phyloP scores from a whole-genome alignment of 2,113 vertebrate species.

The Ciconia stormi region DNA sequence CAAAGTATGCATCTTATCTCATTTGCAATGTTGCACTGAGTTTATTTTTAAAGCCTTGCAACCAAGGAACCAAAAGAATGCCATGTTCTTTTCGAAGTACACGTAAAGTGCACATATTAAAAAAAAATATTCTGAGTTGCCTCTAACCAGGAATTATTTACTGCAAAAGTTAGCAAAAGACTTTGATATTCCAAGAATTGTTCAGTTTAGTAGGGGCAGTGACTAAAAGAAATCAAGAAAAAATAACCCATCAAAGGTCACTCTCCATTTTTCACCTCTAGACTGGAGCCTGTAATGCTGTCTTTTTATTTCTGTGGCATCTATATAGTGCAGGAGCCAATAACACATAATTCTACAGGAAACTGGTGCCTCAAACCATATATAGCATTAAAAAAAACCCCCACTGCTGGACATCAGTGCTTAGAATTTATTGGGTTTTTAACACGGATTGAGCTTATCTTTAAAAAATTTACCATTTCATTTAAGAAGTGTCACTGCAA shows the following conservation, averaged over 20 bases:
- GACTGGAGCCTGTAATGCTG: background rate
- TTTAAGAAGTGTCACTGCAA: background rate
- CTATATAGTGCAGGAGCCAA: background rate
- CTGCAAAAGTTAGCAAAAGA: background rate
- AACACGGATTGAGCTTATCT: background rate
- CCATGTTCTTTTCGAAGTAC: background rate
- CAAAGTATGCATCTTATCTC: constrained; percentile 27
- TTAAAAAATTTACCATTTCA: background rate
- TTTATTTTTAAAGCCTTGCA: constrained; percentile 56
- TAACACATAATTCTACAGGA: background rate
- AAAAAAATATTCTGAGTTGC: background rate
- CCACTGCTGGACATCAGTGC: background rate
- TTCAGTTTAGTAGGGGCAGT: background rate
- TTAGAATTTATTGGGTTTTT: background rate
- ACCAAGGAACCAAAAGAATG: constrained; percentile 44
- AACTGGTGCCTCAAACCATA: background rate
- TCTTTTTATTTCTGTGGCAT: background rate
- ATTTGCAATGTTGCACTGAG: constrained; percentile 6
- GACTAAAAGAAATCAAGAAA: background rate
- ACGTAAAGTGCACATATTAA: background rate
- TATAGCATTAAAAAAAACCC: rapidly evolving
- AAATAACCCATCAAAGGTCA: background rate
- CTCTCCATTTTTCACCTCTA: background rate
- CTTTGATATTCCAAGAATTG: background rate
- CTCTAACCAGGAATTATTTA: background rate